Base-by-base conservation (phyloP, 2,113 vertebrate species). In the Python bivittatus region DNA sequence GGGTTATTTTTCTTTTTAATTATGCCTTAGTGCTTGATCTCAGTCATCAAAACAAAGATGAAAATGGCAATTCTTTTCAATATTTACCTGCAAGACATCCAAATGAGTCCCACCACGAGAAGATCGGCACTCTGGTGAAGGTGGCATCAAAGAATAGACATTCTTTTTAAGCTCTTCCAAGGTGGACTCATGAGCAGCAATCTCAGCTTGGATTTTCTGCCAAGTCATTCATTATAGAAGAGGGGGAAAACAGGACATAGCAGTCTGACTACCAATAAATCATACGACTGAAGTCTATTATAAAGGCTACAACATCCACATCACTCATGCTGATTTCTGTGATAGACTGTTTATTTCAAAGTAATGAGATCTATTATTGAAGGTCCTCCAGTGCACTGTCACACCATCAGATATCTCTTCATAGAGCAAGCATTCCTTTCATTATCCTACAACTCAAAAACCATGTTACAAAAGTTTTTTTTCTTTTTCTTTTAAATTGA, bases 151-250 rank as follows among this genome's bases (percentile, higher is more conserved):
- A 60, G 98, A 96, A 13, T 97, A 97, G 20, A 97, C 92, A 57
- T 98, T 99, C 95, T 97, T 98, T 96, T 97, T 98, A 96, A 99
- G 94, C 85, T 99, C 99, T 92, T 99, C 99, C 68, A 99, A 95
- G 0, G 98, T 98, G 15, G 97, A 96, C 94, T 99, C 99, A 48
- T 99, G 99, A 91, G 98, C 97, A 53, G 98, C 96, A 23, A 99
- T 99, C 95, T 99, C 99, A 72, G 98, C 97, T 95, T 99, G 98
- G 54, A 99, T 99, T 95, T 97, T 98, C 99, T 99, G 89, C 25
- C 92, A 95, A 8, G 2, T 54, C 86, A 94, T 0, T 93, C 88
- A 94, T 0, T 92, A 11, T 84, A 92, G 44, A 1, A 88, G 0
- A 56, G 4, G 25, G 93, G 20, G 20, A 2, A 54, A 93, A 86